phyloP scores from a whole-genome alignment of 2,113 vertebrate species.

The Ciconia stormi region DNA sequence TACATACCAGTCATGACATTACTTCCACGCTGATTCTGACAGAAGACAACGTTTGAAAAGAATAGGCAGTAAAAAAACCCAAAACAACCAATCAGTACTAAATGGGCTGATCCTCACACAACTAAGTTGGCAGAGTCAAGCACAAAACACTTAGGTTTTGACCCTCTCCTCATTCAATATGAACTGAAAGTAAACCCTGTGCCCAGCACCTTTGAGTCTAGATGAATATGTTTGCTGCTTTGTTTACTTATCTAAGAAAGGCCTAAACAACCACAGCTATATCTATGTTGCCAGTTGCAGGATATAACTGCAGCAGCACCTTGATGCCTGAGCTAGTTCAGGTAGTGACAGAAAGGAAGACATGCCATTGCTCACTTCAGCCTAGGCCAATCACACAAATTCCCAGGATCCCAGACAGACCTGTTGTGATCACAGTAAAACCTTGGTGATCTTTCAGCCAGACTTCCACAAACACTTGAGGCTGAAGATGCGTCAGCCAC shows the following conservation, averaged over 20 bases:
- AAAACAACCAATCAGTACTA: not conserved
- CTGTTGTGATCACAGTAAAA: not conserved
- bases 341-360: not conserved
- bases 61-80: not conserved
- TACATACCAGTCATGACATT: not conserved
- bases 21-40: not conserved
- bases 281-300: not conserved
- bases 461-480: not conserved
- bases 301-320: not conserved
- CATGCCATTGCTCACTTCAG: not conserved
- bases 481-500: not conserved
- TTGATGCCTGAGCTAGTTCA: not conserved
- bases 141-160: not conserved
- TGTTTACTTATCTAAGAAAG: not conserved
- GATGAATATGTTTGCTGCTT: not conserved
- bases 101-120: not conserved
- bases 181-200: not conserved
- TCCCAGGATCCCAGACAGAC: not conserved
- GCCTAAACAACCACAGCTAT: not conserved
- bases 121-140: not conserved
- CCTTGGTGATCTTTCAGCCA: not conserved
- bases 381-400: not conserved
- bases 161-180: not conserved
- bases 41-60: not conserved
- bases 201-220: not conserved